Percentiles rank a stretch among this genome's conserved stretches.
Conservation (phyloP, 2,113 vertebrate genomes). For the Seriola aureovittata region DNA sequence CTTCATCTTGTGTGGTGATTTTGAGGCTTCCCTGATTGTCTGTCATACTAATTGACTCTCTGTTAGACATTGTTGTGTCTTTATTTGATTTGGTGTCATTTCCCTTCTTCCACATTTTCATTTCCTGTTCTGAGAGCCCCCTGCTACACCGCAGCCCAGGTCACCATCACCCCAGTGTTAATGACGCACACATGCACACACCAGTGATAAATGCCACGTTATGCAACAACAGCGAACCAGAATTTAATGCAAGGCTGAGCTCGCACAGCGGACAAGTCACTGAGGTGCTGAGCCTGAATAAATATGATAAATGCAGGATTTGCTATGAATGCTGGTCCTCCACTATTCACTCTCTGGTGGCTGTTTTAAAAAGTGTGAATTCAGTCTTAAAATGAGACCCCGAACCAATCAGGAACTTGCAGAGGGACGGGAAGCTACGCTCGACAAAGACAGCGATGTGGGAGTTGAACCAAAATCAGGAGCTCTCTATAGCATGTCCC, state of each 20-base stretch:
- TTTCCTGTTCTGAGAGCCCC: slow-evolving; percentile 66
- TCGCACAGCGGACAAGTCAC: background rate
- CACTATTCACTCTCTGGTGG: background rate
- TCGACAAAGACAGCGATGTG: background rate
- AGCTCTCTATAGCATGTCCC: background rate
- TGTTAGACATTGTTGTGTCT: background rate
- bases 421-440: background rate
- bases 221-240: background rate
- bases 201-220: background rate
- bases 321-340: background rate
- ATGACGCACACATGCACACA: slow-evolving; percentile 20
- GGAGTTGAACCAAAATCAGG: background rate
- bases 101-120: slow-evolving; percentile 70
- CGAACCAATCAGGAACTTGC: slow-evolving; percentile 37
- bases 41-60: background rate
- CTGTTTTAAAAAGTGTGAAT: background rate
- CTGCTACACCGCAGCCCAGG: background rate
- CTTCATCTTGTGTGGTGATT: background rate
- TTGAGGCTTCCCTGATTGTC: background rate
- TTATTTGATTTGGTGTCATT: slow-evolving; percentile 59
- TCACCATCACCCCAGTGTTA: background rate
- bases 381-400: background rate
- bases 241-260: background rate
- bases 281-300: background rate
- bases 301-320: background rate